Conservation (phyloP, 2,113 vertebrate species). For the Rissa tridactyla region DNA sequence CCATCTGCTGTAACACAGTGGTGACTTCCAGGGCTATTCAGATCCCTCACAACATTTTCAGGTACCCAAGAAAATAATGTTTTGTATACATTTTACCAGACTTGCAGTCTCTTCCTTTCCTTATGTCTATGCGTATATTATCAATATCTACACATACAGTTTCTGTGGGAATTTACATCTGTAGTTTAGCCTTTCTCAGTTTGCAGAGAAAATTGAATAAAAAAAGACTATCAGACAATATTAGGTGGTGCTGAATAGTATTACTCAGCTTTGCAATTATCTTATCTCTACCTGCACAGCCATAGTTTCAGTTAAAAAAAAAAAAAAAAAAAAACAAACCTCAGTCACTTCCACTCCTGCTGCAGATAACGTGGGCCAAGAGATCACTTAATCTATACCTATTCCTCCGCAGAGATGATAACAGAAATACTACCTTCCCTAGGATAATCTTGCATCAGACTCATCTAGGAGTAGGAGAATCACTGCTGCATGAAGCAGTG, state of each 20-base stretch:
- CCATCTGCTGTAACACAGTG: background rate
- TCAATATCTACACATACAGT: background rate
- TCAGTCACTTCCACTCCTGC: background rate
- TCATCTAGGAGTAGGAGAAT: background rate
- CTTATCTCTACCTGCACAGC: constrained; percentile 3
- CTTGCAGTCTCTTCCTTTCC: background rate
- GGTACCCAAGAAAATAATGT: background rate
- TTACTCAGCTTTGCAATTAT: background rate
- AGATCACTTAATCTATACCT: background rate
- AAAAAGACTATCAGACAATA: background rate
- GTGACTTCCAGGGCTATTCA: background rate
- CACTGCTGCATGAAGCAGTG: background rate
- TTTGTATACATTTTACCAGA: background rate
- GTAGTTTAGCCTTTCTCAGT: background rate
- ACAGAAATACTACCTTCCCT: background rate
- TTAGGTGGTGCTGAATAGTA: background rate
- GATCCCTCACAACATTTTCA: background rate
- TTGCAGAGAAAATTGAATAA: background rate
- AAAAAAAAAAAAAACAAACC: background rate
- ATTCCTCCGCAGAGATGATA: background rate
- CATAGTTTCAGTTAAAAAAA: background rate
- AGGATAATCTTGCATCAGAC: background rate
- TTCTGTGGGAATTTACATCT: background rate
- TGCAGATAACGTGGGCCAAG: background rate
- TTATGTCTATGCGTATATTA: background rate